phyloP scores from a whole-genome alignment of 2,113 vertebrate species.

The Larimichthys polyactis region DNA sequence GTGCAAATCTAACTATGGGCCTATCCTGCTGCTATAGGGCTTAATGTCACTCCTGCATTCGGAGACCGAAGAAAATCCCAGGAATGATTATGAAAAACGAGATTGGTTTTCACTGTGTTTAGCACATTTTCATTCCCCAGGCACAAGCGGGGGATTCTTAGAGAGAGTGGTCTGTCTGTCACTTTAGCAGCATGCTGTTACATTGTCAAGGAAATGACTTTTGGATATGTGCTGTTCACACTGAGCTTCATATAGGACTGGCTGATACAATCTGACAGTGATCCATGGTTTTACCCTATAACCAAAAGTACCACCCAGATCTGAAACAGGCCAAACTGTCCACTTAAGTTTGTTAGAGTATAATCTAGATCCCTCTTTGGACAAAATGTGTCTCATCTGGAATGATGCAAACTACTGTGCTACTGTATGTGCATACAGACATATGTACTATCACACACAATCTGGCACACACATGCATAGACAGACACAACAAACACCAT shows the following conservation, averaged over 20 bases:
- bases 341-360: conserved; percentile 15
- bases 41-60: conserved; percentile 81
- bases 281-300: conserved; percentile 52
- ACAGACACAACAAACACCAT: neutral
- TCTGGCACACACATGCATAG: neutral
- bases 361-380: conserved; percentile 3
- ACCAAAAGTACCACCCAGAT: conserved; percentile 39
- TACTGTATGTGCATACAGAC: neutral
- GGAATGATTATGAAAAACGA: conserved; percentile 79
- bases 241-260: conserved; percentile 42
- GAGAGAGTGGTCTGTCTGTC: conserved; percentile 71
- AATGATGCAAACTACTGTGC: neutral
- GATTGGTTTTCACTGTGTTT: conserved; percentile 81
- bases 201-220: conserved; percentile 75
- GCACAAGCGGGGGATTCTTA: conserved; percentile 64
- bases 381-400: neutral
- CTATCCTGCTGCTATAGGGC: conserved; percentile 70
- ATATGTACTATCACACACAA: neutral
- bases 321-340: conserved; percentile 40
- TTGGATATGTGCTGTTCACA: conserved; percentile 66
- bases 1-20: conserved; percentile 73
- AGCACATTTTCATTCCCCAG: conserved; percentile 78
- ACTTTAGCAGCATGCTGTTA: conserved; percentile 65
- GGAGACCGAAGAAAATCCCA: conserved; percentile 73
- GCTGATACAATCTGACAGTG: conserved; percentile 68